Evolutionary conservation across 92 coral and sea anemone genomes (phyloP).

Genomic region (Scolanthus callimorphus): DNA sequence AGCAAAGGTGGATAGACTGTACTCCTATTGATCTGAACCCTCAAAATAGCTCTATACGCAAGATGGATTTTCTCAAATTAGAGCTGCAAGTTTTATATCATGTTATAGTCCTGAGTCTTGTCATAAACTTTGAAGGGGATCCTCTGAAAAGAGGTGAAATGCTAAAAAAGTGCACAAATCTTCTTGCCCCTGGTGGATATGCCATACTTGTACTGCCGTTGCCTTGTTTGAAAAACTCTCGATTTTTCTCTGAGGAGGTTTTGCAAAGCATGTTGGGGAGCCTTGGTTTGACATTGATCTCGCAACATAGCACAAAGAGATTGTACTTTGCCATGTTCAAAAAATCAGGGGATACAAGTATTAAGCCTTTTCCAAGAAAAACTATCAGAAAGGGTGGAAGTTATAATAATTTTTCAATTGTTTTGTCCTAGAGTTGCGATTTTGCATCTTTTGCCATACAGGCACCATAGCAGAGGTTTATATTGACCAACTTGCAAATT

Average conservation of each 20-base stretch:
- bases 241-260: constrained; percentile 35
- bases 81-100: constrained; percentile 19
- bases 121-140: constrained; percentile 62
- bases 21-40: constrained; percentile 68
- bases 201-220: constrained; percentile 51
- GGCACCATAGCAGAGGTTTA: no score
- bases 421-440: no score
- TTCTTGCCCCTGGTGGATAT: constrained; percentile 25
- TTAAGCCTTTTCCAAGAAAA: constrained; percentile 36
- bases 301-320: constrained; percentile 27
- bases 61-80: constrained; percentile 48
- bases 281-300: constrained; percentile 39
- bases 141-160: constrained; percentile 45
- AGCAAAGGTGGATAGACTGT: constrained; percentile 59
- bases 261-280: constrained; percentile 48
- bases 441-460: no score
- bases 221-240: constrained; percentile 57
- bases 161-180: constrained; percentile 42
- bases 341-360: constrained; percentile 13
- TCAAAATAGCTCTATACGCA: constrained; percentile 25
- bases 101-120: constrained; percentile 57
- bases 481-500: no score
- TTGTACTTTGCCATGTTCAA: constrained; percentile 55
- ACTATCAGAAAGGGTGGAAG: constrained; percentile 41
- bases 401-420: constrained; percentile 51